Conservation (phyloP, 2,888 invertebrate species). For the Scaptomyza cyrtandrae region DNA sequence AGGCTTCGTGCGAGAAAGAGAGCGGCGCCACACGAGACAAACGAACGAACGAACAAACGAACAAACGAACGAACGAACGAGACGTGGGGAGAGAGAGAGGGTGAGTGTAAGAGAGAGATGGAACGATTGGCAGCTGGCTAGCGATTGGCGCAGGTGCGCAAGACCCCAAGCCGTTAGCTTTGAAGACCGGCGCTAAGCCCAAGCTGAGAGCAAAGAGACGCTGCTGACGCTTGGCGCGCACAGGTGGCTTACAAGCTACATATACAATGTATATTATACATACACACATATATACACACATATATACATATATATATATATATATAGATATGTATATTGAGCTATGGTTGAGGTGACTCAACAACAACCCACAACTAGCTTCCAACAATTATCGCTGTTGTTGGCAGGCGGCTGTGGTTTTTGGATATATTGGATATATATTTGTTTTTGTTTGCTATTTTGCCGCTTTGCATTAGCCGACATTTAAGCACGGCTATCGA, state of each 20-base stretch:
- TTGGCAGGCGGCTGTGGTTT: conserved; percentile 62
- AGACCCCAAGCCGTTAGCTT: conserved; percentile 23
- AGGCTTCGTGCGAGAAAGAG: conserved; percentile 59
- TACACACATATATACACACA: too few relatives aligned
- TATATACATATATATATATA: neutral
- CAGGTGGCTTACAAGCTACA: conserved; percentile 55
- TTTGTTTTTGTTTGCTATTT: conserved; percentile 50
- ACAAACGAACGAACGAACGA: too few relatives aligned
- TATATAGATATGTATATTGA: neutral
- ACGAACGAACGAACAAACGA: conserved; percentile 1
- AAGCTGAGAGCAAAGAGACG: conserved; percentile 8
- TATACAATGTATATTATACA: neutral
- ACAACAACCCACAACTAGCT: conserved; percentile 39
- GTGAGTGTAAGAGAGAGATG: conserved; percentile 2
- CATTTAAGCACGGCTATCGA: conserved; percentile 78
- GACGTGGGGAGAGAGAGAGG: neutral
- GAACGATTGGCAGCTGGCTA: conserved; percentile 58
- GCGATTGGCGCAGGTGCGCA: conserved; percentile 76
- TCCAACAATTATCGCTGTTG: conserved; percentile 71
- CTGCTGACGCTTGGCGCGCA: conserved; percentile 59
- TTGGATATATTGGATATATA: conserved; percentile 8
- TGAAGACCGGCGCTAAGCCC: conserved; percentile 67
- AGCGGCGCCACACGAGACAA: conserved; percentile 44
- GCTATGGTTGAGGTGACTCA: conserved; percentile 47
- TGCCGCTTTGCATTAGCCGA: conserved; percentile 78